Conservation (phyloP, 2,888 invertebrate species). For the Nemotelus nigrinus region DNA sequence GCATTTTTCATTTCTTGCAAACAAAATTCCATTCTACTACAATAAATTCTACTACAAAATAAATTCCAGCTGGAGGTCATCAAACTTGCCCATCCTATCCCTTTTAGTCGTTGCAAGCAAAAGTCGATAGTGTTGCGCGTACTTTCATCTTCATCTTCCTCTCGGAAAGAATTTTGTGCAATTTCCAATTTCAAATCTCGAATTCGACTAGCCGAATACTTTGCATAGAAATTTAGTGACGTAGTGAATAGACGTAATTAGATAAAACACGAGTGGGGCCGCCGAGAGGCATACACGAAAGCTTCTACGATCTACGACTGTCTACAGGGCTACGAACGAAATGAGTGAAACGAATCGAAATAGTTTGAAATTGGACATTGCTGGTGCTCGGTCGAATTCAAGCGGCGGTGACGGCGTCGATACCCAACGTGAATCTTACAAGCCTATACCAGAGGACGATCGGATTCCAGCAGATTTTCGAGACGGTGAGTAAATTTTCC, state of each 20-base stretch:
- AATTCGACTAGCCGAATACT: neutral
- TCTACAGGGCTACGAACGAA: slow-evolving; percentile 6
- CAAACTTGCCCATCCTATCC: no score
- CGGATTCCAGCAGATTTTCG: slow-evolving; percentile 58
- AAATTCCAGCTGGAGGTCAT: no score
- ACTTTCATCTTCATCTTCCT: no score
- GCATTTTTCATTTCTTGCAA: no score
- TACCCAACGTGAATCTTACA: slow-evolving; percentile 64
- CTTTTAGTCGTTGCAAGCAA: no score
- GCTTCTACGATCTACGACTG: neutral
- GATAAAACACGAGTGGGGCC: slow-evolving; percentile 6
- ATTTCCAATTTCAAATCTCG: neutral
- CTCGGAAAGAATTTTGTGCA: no score
- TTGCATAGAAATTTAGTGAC: slow-evolving; percentile 29
- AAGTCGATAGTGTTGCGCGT: no score
- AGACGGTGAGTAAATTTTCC: slow-evolving; percentile 45
- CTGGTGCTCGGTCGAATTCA: slow-evolving; percentile 41
- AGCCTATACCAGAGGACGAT: slow-evolving; percentile 70
- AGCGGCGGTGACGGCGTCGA: slow-evolving; percentile 47
- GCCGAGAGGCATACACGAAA: slow-evolving; percentile 6
- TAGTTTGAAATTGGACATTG: slow-evolving; percentile 55
- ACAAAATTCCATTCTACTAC: no score
- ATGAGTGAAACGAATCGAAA: slow-evolving; percentile 50
- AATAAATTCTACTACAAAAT: no score
- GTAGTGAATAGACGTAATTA: slow-evolving; percentile 12